A percentile compares a stretch with the other conserved stretches of the same genome.
phyloP scores from a whole-genome alignment of 2,888 invertebrate genomes.

The Tortrix viridana region DNA sequence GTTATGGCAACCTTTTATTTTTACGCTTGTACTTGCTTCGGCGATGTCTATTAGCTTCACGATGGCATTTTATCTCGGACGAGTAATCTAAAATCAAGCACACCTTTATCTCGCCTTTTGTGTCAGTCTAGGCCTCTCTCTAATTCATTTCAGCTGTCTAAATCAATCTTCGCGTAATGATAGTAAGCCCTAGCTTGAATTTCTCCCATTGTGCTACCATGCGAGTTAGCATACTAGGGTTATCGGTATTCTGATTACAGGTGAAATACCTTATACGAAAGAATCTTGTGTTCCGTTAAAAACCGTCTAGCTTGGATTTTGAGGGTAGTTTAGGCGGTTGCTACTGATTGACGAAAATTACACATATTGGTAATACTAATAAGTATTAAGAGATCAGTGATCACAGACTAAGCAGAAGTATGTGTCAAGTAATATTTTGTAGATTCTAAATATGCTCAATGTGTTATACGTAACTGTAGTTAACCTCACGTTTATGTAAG shows the following conservation, averaged over 20 bases:
- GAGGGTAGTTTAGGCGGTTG: no score
- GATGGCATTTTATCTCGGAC: slow-evolving; percentile 56
- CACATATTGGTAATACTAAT: no score
- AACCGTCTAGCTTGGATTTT: no score
- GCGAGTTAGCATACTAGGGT: slow-evolving; percentile 41
- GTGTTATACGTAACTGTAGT: neutral
- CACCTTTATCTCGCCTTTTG: slow-evolving; percentile 57
- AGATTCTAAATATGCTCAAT: neutral
- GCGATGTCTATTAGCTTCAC: slow-evolving; percentile 56
- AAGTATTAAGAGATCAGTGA: no score
- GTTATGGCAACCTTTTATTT: slow-evolving; percentile 34
- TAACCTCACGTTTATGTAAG: neutral
- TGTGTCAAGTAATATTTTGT: no score
- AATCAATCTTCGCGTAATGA: slow-evolving; percentile 61
- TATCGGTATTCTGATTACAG: slow-evolving; percentile 3
- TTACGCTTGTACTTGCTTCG: slow-evolving; percentile 35
- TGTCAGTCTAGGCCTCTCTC: slow-evolving; percentile 48
- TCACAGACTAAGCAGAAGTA: no score
- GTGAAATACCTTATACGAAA: neutral
- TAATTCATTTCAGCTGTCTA: slow-evolving; percentile 58
- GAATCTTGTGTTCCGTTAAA: no score
- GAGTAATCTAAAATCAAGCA: slow-evolving; percentile 55
- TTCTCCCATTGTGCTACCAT: slow-evolving; percentile 56
- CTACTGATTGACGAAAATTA: no score
- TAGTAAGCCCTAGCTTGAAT: slow-evolving; percentile 53